Conservation (phyloP, 2,888 invertebrate genomes). For the Oconnorella tubifera region DNA sequence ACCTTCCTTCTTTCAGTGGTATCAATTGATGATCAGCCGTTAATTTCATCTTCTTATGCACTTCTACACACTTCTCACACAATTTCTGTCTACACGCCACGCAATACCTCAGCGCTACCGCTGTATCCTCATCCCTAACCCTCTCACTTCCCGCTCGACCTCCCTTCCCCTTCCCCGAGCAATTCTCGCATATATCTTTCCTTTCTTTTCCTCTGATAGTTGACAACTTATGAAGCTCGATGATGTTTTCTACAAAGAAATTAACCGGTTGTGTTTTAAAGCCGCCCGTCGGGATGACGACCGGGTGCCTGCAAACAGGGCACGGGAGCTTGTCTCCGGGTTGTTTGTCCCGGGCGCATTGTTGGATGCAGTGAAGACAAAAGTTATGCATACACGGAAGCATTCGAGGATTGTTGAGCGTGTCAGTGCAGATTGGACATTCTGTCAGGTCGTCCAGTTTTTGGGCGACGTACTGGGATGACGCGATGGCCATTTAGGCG, state of each 20-base stretch:
- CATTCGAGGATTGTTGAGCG: conserved; percentile 1
- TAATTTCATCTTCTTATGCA: conserved; percentile 1
- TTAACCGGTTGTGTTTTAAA: conserved; percentile 11
- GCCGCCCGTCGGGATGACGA: neutral
- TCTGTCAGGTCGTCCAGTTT: conserved; percentile 10
- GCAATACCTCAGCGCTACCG: conserved; percentile 8
- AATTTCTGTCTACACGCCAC: conserved; percentile 14
- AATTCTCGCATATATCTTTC: too few species aligned
- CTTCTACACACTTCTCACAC: conserved; percentile 6
- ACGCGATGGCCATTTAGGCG: neutral
- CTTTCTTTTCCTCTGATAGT: too few species aligned
- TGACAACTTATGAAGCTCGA: conserved; percentile 1
- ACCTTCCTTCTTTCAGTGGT: neutral
- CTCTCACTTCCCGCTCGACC: neutral
- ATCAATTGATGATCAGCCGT: neutral
- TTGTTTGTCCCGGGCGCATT: conserved; percentile 3
- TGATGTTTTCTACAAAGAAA: conserved; percentile 9
- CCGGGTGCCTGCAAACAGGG: conserved; percentile 10
- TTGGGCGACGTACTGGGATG: neutral
- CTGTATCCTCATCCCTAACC: neutral
- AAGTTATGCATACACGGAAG: conserved; percentile 17
- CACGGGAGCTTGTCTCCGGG: conserved; percentile 7
- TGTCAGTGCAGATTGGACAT: conserved; percentile 12
- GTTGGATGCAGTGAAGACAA: conserved; percentile 8
- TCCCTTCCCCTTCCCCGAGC: neutral